Percentiles rank a stretch among this genome's conserved stretches.
Conservation (phyloP, 2,113 vertebrate species). For the Eretmochelys imbricata region DNA sequence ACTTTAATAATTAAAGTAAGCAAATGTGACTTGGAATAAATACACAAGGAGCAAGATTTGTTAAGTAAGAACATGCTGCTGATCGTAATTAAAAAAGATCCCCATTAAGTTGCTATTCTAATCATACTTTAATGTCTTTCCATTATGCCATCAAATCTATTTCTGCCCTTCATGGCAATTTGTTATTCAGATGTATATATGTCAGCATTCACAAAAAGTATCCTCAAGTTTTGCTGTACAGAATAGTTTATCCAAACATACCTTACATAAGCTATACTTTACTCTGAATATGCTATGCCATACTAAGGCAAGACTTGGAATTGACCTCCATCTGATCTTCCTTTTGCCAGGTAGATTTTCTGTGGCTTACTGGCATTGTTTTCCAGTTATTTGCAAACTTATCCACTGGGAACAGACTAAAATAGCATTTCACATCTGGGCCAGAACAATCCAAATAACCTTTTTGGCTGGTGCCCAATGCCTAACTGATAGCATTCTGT, state of each 20-base stretch:
- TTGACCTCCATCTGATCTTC: background rate
- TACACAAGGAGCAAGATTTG: background rate
- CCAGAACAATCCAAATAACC: background rate
- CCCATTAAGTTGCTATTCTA: background rate
- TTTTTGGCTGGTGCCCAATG: background rate
- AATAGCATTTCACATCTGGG: background rate
- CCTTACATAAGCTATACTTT: background rate
- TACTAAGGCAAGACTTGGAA: background rate
- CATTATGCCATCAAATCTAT: background rate
- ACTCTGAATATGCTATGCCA: background rate
- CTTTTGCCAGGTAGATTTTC: background rate
- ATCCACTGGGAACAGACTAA: background rate
- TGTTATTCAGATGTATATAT: background rate
- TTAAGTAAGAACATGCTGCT: background rate
- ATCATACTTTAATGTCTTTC: background rate
- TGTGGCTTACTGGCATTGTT: background rate
- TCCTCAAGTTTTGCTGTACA: background rate
- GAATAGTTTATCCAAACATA: background rate
- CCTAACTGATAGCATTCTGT: background rate
- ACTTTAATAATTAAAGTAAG: background rate
- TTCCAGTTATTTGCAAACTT: background rate
- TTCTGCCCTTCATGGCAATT: background rate
- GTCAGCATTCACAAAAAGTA: background rate
- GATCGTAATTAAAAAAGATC: background rate
- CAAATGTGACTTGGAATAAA: background rate